phyloP scores from a whole-genome alignment of 1,140 invertebrate genomes.

The Gyrodactylus salaris region DNA sequence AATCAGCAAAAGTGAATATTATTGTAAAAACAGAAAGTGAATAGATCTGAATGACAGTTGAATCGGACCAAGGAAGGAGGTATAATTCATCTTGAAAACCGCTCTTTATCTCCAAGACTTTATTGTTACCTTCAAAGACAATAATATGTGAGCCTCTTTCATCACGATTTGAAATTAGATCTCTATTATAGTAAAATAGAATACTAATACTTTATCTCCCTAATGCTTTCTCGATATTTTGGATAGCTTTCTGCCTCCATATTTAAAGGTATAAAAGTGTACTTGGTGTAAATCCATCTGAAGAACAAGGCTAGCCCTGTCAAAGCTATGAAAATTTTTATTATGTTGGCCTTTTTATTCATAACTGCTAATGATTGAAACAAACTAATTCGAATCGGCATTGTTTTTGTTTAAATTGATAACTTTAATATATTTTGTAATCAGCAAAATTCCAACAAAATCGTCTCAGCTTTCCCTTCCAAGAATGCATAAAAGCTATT shows the following conservation, averaged over 20 bases:
- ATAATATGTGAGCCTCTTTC: neutral
- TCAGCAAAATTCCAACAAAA: too few relatives aligned
- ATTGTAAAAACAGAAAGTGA: neutral
- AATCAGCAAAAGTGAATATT: neutral
- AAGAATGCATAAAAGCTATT: too few relatives aligned
- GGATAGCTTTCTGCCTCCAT: neutral
- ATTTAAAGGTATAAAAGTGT: neutral
- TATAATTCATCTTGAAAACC: neutral
- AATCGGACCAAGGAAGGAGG: neutral
- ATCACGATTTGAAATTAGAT: neutral
- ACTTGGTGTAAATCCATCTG: neutral
- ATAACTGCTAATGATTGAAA: neutral
- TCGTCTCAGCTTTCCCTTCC: too few relatives aligned
- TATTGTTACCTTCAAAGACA: neutral
- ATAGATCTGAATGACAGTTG: neutral
- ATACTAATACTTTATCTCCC: neutral
- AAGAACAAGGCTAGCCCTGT: neutral
- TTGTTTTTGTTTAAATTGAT: too few relatives aligned
- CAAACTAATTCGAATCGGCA: too few relatives aligned
- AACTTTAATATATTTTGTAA: too few relatives aligned
- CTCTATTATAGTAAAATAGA: neutral
- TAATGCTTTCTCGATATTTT: neutral
- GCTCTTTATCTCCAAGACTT: neutral
- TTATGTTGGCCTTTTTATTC: neutral
- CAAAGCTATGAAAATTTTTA: neutral